Conservation (phyloP, 2,797 vertebrate genomes). For the Platalea minor region DNA sequence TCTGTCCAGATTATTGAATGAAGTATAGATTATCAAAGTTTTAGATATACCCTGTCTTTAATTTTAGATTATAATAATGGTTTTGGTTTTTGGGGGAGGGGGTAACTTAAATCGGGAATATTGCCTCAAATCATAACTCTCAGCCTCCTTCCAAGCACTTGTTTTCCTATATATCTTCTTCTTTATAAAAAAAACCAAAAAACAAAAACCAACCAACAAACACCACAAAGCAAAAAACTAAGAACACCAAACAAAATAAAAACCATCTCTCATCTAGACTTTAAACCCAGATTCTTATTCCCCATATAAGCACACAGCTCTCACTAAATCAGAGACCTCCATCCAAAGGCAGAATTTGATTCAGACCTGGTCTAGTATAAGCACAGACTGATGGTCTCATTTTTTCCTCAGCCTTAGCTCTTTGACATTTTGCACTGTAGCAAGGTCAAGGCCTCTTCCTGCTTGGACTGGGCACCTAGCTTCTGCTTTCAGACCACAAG, state of each 20-base stretch:
- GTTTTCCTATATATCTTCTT: not conserved
- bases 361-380: not conserved
- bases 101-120: not conserved
- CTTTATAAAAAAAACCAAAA: not conserved
- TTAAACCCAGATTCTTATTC: not conserved
- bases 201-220: not conserved
- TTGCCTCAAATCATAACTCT: not conserved
- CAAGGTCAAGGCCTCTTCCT: not conserved
- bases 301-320: not conserved
- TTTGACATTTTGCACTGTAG: not conserved
- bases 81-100: not conserved
- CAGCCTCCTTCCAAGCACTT: not conserved
- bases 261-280: not conserved
- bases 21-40: not conserved
- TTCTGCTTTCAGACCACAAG: not conserved
- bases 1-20: not conserved
- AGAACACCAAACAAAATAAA: not conserved
- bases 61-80: not conserved
- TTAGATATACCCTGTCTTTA: not conserved
- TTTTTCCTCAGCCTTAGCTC: not conserved
- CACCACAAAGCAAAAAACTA: not conserved
- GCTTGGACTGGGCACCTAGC: not conserved
- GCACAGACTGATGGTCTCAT: not conserved
- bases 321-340: not conserved
- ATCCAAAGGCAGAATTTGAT: not conserved